phyloP scores from a whole-genome alignment of 1,140 invertebrate genomes.

The Drosophila bocqueti region DNA sequence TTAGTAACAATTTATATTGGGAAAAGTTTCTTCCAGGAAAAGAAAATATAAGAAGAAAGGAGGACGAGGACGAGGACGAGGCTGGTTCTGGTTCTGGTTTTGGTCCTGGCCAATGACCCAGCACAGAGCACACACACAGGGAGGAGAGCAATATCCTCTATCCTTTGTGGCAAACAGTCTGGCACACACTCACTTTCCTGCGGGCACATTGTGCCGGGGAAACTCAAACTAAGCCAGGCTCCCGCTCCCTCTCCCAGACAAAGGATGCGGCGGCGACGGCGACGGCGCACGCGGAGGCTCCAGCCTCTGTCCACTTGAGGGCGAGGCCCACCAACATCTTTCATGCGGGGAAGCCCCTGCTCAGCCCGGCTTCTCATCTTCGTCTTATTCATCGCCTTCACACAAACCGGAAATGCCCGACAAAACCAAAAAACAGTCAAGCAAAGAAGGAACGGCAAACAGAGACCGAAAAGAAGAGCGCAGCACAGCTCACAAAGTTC shows the following conservation, averaged over 20 bases:
- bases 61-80: not conserved
- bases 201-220: conserved; percentile 54
- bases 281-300: conserved; percentile 1
- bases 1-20: conserved; percentile 60
- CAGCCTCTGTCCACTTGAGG: conserved; percentile 40
- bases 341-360: conserved; percentile 24
- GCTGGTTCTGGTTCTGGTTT: not conserved
- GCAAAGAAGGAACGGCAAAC: not conserved
- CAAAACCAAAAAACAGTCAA: conserved; percentile 31
- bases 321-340: conserved; percentile 36
- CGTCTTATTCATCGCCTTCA: conserved; percentile 39
- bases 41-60: conserved; percentile 4
- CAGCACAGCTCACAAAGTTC: conserved; percentile 56
- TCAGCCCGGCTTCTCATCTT: conserved; percentile 38
- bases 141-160: conserved; percentile 54
- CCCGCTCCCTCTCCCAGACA: conserved; percentile 44
- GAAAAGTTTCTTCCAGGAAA: conserved; percentile 40
- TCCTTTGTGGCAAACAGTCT: conserved; percentile 52
- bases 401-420: conserved; percentile 71
- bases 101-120: conserved; percentile 63
- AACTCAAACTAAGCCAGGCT: conserved; percentile 42
- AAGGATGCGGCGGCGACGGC: conserved; percentile 39
- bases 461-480: not conserved
- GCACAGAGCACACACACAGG: conserved; percentile 26
- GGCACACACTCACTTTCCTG: conserved; percentile 68